Base-by-base conservation (phyloP, 2,113 vertebrate genomes). In the Hydropotes inermis region DNA sequence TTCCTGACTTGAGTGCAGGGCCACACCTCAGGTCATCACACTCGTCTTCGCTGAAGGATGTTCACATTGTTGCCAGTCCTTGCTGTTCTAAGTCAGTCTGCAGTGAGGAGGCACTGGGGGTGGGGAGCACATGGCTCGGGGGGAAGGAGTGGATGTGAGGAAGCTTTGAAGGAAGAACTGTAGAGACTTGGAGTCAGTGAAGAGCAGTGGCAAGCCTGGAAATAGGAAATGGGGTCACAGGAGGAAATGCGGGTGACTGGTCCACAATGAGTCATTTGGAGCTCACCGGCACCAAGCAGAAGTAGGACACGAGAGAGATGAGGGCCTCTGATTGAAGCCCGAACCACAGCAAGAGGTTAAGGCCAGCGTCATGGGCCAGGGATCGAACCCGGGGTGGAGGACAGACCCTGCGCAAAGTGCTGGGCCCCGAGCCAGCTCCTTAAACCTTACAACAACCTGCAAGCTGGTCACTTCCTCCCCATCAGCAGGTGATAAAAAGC, bases 21-120 rank as follows among this genome's bases (percentile, higher is more conserved):
- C 8, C 17, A 0, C 0, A 6, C 23, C 0, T 0, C 1, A 43
- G 61, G 25, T 76, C 43, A 16, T 30, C 47, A 8, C 13, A 45
- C 16, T 10, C 7, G 27, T 25, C 81, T 64, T 85, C 19, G 2
- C 61, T 3, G 39, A n/a, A 43, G 70, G 57, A 57, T 33, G 2
- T 10, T 0, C 2, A 1, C 0, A 1, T 7, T 50, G 52, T 55
- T 25, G 50, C 17, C 30, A 19, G 14, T 9, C 60, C 52, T 60
- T 15, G 14, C 23, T 25, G 0, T 6, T 12, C 9, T 25, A 19
- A 6, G 16, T 25, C 39, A 87, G 76, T 27, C 33, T 4, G 3
- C 16, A 2, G 27, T 0, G 9, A 36, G 45, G 74, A 70, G 9
- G 55, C 52, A 25, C 30, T 0, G 33, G 67, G n/a, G 7, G 5